Percentiles rank a stretch among this genome's conserved stretches.
phyloP scores from a whole-genome alignment of 2,113 vertebrate species.

The Bolborhynchus lineola region DNA sequence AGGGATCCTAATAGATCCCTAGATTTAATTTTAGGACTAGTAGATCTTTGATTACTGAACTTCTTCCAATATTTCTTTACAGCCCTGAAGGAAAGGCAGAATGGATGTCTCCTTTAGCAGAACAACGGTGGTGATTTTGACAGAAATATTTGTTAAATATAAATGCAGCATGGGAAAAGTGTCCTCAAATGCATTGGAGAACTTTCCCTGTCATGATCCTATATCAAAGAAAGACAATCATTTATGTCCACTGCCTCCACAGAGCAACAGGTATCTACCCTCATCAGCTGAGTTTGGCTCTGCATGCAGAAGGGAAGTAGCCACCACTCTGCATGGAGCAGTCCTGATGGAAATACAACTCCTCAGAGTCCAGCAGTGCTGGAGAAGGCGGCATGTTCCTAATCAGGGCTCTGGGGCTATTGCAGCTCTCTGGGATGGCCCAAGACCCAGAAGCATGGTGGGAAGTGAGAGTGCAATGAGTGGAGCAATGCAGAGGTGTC shows the following conservation, averaged over 20 bases:
- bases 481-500: not conserved
- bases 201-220: not conserved
- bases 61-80: not conserved
- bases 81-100: not conserved
- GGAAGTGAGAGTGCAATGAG: not conserved
- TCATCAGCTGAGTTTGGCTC: not conserved
- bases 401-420: not conserved
- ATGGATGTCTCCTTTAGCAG: not conserved
- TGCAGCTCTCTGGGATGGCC: not conserved
- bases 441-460: not conserved
- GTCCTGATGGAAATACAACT: not conserved
- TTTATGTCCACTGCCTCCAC: not conserved
- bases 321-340: not conserved
- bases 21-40: not conserved
- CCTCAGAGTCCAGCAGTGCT: not conserved
- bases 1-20: not conserved
- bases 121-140: not conserved
- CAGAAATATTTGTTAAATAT: not conserved
- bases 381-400: rapidly evolving
- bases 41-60: not conserved
- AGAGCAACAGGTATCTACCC: not conserved
- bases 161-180: not conserved
- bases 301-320: not conserved
- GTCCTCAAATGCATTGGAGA: not conserved
- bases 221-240: not conserved